Base-by-base conservation (phyloP, 2,888 invertebrate species). In the Phortica magna region DNA sequence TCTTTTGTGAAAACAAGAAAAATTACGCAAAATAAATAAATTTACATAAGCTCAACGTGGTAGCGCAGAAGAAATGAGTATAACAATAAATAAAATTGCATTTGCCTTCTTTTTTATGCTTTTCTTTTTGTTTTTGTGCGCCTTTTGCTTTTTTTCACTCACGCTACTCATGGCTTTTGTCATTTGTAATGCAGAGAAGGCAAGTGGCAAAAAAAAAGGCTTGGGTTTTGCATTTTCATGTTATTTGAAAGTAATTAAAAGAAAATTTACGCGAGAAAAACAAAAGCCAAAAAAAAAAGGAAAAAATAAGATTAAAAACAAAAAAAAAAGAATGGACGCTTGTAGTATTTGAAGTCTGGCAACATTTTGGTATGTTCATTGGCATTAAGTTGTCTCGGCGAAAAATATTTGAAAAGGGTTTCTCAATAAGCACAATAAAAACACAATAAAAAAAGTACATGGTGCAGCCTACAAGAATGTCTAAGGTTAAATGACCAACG, bases 11-110 rank as follows among this genome's bases (percentile, higher is more conserved):
- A 86, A 88, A 88, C 87, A 89, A 88, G 88, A 88, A 88, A 88
- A 89, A 88, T 88, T 88, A 88, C 89, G 83, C 83, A 83, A 89
- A 89, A 88, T 88, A 88, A 88, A 88, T 88, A 88, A 89, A 88
- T 88, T 88, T 85, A 88, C 88, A 88, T 89, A 89, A 88, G 89
- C 88, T 84, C 76, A 76, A 57, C 76, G 12, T 7, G 55, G 10
- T 41, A 55, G 55, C 14, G 57, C 22, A 80, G 83, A 80, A 82
- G 81, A 79, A 80, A 48, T 67, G 77, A 84, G 86, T 84, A 88
- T 83, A 88, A 88, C 87, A 89, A 88, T 87, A 88, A 88, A 88
- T 89, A 88, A 88, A 88, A 87, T 83, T 83, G 85, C 80, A 87
- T 88, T 85, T 85, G 79, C 81, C 78, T 82, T 83, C 83, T 67